Percentiles rank a stretch among this genome's conserved stretches.
phyloP scores from a whole-genome alignment of 2,797 vertebrate genomes.

The Melanotaenia parkinsoni region DNA sequence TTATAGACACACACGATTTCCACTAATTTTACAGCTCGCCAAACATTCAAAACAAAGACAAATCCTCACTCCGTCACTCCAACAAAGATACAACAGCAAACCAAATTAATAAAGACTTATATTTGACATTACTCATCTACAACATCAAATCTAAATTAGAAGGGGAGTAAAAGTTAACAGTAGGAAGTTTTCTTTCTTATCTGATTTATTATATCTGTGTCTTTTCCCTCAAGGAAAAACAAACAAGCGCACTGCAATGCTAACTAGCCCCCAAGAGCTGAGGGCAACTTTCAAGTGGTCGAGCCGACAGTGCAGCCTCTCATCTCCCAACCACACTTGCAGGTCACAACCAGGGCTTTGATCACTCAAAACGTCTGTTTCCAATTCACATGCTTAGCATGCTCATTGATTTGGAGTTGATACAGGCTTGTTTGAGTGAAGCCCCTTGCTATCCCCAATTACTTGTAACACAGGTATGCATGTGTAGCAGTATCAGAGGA shows the following conservation, averaged over 20 bases:
- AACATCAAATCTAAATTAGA: slow-evolving; percentile 30
- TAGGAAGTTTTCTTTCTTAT: slow-evolving; percentile 48
- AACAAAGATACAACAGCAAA: slow-evolving; percentile 1
- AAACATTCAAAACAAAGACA: slow-evolving; percentile 33
- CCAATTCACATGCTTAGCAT: slow-evolving; percentile 62
- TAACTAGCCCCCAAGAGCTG: slow-evolving; percentile 59
- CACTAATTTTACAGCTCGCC: slow-evolving; percentile 33
- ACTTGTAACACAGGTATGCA: slow-evolving; percentile 39
- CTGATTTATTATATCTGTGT: slow-evolving; percentile 4
- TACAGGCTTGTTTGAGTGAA: slow-evolving; percentile 33
- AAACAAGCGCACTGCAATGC: slow-evolving; percentile 64
- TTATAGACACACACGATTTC: slow-evolving; percentile 7
- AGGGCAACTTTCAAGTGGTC: slow-evolving; percentile 70
- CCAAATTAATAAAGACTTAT: background rate
- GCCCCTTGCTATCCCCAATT: background rate
- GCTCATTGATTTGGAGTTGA: slow-evolving; percentile 68
- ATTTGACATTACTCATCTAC: slow-evolving; percentile 15
- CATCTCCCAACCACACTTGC: slow-evolving; percentile 58
- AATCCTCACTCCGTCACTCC: background rate
- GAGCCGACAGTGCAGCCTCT: slow-evolving; percentile 59
- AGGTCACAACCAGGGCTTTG: slow-evolving; percentile 71
- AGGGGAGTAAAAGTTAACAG: slow-evolving; percentile 20
- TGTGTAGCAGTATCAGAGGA: slow-evolving; percentile 40
- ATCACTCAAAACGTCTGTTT: slow-evolving; percentile 67
- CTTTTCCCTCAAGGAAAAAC: slow-evolving; percentile 58